Base-by-base conservation (phyloP, 1,140 invertebrate species). In the Paralvinella palmiformis region DNA sequence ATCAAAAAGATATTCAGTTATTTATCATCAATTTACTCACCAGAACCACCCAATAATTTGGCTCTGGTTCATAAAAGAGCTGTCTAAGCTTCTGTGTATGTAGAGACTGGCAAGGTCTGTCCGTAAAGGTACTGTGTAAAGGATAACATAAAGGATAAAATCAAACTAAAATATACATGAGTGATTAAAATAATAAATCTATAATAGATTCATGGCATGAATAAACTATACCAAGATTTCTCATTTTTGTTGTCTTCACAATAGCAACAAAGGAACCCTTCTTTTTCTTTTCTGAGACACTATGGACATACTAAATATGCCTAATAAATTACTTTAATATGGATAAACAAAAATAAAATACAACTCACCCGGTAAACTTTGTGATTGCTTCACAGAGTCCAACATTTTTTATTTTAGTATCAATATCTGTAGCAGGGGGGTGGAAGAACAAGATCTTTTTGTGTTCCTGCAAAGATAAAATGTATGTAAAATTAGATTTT, bases 301-400 rank as follows among this genome's bases (percentile, higher is more conserved):
- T 22, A 22, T 44, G 37, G 13, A n/a, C n/a, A 44, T 44, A n/a
- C 1, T 44, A 17, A 33, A n/a, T n/a, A n/a, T n/a, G n/a, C 37
- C 13, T n/a, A 44, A n/a, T 13, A 15, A 41, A 10, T 13, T 48
- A 22, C 3, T 48, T 48, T 48, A 48, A 48, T 17, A 15, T 15
- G 5, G 45, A 24, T 48, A 61, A 59, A 58, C 29, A 35, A 22
- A 57, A 27, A 41, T 45, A 60, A 44, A 61, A 59, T 50, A n/a
- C 32, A 45, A 75, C 86, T 85, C 87, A 95, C 92, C 88, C 85
- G 72, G 92, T 88, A 84, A 96, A 96, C 79, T 92, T 89, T 50
- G 94, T 88, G 62, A 96, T 90, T 33, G 92, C 92, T 84, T 96
- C 92, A 80, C 90, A 91, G 3, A 95, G 82, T 4, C 94, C 93